A percentile compares a stretch with the other conserved stretches of the same genome.
Conservation (phyloP, 23 tunicate species). For the Styela plicata region DNA sequence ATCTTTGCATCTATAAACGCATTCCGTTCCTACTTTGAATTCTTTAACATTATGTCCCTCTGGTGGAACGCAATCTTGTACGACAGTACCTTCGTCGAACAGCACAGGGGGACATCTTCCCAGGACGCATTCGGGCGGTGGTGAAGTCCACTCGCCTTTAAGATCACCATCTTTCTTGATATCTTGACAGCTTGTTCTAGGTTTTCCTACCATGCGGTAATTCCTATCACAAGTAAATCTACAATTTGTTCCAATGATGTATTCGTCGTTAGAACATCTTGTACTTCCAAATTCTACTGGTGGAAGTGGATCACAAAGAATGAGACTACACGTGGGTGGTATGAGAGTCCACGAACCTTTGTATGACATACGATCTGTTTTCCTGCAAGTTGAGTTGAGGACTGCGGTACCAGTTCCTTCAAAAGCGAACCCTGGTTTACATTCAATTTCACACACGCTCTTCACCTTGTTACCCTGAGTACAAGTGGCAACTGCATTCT, state of each 20-base stretch:
- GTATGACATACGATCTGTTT: not conserved
- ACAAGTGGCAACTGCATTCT: conserved; percentile 33
- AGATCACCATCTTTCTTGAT: not conserved
- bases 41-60: not conserved
- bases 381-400: not conserved
- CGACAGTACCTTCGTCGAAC: not conserved
- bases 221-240: not conserved
- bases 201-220: not conserved
- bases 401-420: not conserved
- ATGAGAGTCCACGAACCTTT: not conserved
- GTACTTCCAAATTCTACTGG: not conserved
- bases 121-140: not conserved
- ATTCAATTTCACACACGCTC: conserved; percentile 31
- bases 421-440: conserved; percentile 4
- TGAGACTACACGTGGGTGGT: not conserved
- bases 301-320: not conserved
- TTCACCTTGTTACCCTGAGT: conserved; percentile 21
- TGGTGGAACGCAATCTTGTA: not conserved
- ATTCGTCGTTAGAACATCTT: not conserved
- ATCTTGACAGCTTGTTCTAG: conserved; percentile 2
- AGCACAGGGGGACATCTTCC: not conserved
- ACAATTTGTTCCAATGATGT: not conserved
- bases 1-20: not conserved
- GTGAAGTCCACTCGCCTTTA: not conserved
- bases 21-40: conserved; percentile 1